These are phyloP conservation scores for Tokudaia tokunoshimensis DNA, from an alignment of 2,797 vertebrate species.

Conservation along the genomic window DNA sequence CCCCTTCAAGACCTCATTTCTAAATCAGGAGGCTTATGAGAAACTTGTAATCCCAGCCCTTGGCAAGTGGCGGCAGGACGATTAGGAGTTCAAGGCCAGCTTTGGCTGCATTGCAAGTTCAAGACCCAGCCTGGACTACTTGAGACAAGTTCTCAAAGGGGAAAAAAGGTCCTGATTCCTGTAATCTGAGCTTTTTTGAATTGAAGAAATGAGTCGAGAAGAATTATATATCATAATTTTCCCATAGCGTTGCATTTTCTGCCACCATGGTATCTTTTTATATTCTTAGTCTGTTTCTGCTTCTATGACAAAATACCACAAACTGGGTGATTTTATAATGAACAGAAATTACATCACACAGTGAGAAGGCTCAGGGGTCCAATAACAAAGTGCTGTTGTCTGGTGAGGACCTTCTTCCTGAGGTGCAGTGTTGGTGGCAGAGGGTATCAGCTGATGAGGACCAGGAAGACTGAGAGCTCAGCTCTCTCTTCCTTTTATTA, in stretches of 20 bases:
- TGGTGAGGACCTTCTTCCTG: background rate
- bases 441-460: background rate
- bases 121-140: background rate
- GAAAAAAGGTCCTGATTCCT: background rate
- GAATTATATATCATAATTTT: background rate
- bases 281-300: background rate
- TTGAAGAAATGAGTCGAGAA: background rate
- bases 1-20: background rate
- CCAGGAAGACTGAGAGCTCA: background rate
- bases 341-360: background rate
- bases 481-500: background rate
- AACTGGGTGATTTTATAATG: background rate
- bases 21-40: background rate
- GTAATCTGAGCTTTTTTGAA: constrained; percentile 11
- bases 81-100: background rate
- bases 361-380: background rate
- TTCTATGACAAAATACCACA: background rate
- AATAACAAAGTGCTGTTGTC: background rate
- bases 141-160: background rate
- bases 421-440: no score
- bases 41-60: background rate
- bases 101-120: background rate
- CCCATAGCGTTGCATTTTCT: background rate
- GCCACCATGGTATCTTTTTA: background rate
- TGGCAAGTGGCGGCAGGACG: background rate